Evolutionary conservation across 1,140 invertebrate species (phyloP), one percentile per base, ranked within the genome.

Genomic region (Thalassaphorura encarpata): DNA sequence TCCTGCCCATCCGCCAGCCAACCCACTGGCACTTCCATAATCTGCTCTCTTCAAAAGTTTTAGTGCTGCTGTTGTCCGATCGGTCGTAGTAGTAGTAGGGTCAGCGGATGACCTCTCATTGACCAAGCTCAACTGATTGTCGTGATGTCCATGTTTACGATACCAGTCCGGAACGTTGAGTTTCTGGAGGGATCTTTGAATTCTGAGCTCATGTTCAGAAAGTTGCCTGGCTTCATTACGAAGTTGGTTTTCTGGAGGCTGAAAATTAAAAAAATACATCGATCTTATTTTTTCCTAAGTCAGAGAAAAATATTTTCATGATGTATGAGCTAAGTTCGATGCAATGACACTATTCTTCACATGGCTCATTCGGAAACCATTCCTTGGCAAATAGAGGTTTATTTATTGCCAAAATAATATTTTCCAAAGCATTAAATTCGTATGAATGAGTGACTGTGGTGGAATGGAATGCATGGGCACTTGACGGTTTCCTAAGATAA

Each of bases 161-260:
- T 88, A 91, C 92, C 92, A 96, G 69, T 95, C 89, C 31, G 92
- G 92, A 33, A 95, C 83, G 73, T 92, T 90, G 52, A 96, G 80
- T 66, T 88, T 86, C 72, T 93, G 89, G 61, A 96, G 73, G 26
- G 89, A 94, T 62, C 90, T 82, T 70, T 92, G 87, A 50, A 96
- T 86, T 49, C 91, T 80, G 50, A 95, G 76, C 73, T 95, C 89
- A 75, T 94, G 89, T 73, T 93, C 89, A 50, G 87, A 88, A 66
- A 89, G 78, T 69, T 84, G 78, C 46, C 84, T 76, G 70, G 85
- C 81, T 41, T 64, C 62, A 76, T 88, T 89, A 75, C 89, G 85
- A 67, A 93, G 78, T 69, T 89, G 85, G 80, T 93, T 93, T 75
- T 93, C 89, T 57, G 89, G 89, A 66, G 88, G 86, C 88, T 91